These are phyloP conservation scores for Phyllostomus hastatus DNA, from an alignment of 2,113 vertebrate species.

Conservation along the genomic window DNA sequence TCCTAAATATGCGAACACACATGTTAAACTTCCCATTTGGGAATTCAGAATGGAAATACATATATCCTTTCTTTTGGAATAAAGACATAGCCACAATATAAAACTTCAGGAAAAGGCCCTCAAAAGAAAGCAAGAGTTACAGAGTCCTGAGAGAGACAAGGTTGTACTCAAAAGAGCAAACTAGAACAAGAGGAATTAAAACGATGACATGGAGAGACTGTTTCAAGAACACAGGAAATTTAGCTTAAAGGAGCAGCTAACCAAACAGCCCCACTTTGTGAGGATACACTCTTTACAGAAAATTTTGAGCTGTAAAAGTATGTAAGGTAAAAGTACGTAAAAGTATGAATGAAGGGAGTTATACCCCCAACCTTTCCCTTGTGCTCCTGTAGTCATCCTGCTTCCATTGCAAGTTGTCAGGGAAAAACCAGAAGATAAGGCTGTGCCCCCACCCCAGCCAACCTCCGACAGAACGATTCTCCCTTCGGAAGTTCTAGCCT, in stretches of 20 bases:
- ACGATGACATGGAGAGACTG: background rate
- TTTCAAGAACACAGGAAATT: constrained; percentile 11
- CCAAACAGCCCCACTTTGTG: background rate
- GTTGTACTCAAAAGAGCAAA: background rate
- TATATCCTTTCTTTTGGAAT: background rate
- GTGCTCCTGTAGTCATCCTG: background rate
- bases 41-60: background rate
- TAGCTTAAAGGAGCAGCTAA: background rate
- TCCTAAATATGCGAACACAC: constrained; percentile 54
- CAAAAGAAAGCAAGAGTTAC: background rate
- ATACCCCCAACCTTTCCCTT: background rate
- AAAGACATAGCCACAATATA: background rate
- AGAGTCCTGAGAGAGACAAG: background rate
- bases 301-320: background rate
- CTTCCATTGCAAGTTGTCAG: background rate
- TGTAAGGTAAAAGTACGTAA: background rate
- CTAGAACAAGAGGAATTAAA: background rate
- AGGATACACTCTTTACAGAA: background rate
- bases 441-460: background rate
- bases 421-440: background rate
- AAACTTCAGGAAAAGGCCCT: background rate
- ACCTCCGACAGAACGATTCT: background rate
- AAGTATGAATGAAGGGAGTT: background rate
- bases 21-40: background rate
- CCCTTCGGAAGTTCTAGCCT: background rate